Conservation (phyloP, 2,113 vertebrate species). For the Drymodes brunneopygia region DNA sequence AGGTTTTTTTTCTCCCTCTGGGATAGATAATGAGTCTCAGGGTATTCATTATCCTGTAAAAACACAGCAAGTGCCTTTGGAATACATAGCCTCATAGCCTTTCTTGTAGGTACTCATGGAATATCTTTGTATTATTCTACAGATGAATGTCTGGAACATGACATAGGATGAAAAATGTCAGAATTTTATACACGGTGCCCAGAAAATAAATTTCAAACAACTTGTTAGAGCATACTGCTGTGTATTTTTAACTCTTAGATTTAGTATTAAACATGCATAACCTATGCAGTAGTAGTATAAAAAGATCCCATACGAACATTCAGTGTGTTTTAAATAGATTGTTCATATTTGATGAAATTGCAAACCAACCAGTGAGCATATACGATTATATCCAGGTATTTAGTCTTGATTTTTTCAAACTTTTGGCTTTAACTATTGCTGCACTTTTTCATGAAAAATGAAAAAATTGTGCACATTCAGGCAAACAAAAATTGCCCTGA, state of each 20-base stretch:
- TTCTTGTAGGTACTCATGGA: neutral
- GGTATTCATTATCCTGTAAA: neutral
- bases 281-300: neutral
- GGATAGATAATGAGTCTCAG: neutral
- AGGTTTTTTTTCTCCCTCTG: neutral
- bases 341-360: neutral
- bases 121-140: neutral
- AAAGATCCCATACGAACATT: neutral
- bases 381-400: neutral
- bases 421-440: neutral
- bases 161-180: neutral
- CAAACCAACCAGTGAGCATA: neutral
- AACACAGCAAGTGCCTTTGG: neutral
- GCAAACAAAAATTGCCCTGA: neutral
- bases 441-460: neutral
- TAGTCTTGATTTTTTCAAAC: neutral
- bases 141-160: neutral
- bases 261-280: neutral
- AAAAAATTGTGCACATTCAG: neutral
- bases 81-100: rapidly evolving
- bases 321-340: neutral
- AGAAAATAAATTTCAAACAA: neutral
- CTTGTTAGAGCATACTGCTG: neutral
- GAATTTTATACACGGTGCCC: neutral
- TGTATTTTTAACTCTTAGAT: neutral